phyloP scores from a whole-genome alignment of 2,888 invertebrate species.

The Sepioteuthis lessoniana region DNA sequence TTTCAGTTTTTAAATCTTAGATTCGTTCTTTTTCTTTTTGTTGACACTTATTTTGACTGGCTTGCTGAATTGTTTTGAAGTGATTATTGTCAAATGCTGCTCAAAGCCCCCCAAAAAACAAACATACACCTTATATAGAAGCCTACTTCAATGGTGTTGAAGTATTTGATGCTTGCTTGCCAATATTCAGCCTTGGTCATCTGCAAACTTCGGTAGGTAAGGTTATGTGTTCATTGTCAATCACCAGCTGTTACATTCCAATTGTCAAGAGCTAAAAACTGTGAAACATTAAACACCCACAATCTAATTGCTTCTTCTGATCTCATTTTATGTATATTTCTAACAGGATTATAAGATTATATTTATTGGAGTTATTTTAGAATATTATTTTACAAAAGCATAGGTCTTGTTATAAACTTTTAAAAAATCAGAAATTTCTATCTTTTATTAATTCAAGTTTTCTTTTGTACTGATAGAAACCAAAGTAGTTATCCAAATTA shows the following conservation, averaged over 20 bases:
- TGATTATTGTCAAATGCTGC: background rate
- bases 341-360: background rate
- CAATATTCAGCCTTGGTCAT: constrained; percentile 1
- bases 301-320: background rate
- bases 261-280: background rate
- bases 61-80: background rate
- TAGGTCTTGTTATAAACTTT: background rate
- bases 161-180: constrained; percentile 35
- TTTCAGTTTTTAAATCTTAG: background rate
- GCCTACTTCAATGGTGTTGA: background rate
- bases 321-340: background rate
- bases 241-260: constrained; percentile 40
- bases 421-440: background rate
- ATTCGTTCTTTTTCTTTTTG: background rate
- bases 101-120: background rate
- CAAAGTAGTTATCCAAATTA: background rate
- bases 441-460: background rate
- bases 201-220: constrained; percentile 1
- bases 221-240: background rate
- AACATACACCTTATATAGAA: background rate
- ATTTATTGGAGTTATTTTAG: background rate
- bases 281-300: background rate
- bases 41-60: background rate
- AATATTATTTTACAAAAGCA: background rate
- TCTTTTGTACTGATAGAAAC: background rate